These are phyloP conservation scores for Oryzias curvinotus DNA, from an alignment of 2,113 vertebrate genomes.

Conservation along the genomic window DNA sequence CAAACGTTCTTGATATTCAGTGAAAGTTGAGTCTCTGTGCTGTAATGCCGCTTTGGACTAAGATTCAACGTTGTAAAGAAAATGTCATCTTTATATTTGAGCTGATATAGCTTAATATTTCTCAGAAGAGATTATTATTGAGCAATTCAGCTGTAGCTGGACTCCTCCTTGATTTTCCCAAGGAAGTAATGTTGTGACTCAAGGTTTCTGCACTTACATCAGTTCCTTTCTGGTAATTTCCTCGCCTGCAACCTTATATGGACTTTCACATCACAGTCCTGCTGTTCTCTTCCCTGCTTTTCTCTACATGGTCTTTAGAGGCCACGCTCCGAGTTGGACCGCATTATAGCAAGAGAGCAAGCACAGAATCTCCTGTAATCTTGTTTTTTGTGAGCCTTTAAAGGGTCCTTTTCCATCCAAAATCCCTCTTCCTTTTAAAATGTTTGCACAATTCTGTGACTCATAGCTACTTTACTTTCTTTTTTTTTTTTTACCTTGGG, in stretches of 20 bases:
- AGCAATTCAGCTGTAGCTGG: constrained; percentile 36
- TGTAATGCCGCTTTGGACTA: not conserved
- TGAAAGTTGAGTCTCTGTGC: constrained; percentile 17
- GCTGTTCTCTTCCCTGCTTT: constrained; percentile 54
- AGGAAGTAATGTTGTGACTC: constrained; percentile 86
- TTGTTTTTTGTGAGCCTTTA: constrained; percentile 1
- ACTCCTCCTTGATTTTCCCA: constrained; percentile 68
- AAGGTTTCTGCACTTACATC: constrained; percentile 86
- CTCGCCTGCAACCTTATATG: constrained; percentile 93
- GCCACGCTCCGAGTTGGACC: constrained; percentile 55
- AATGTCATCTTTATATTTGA: too few species aligned
- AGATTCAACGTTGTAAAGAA: not conserved
- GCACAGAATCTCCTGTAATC: not conserved
- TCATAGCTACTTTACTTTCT: not conserved
- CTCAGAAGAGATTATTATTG: constrained; percentile 34
- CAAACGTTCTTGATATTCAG: not conserved
- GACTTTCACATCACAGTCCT: constrained; percentile 77
- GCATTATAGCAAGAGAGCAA: constrained; percentile 22
- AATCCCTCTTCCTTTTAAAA: not conserved
- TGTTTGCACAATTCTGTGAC: not conserved
- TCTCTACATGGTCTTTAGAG: constrained; percentile 49
- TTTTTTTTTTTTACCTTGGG: not conserved
- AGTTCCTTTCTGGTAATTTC: constrained; percentile 88
- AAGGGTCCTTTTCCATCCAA: constrained; percentile 7
- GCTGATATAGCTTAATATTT: constrained; percentile 1